Evolutionary conservation across 2,888 invertebrate genomes (phyloP).

Genomic region (Ichneumon xanthorius): DNA sequence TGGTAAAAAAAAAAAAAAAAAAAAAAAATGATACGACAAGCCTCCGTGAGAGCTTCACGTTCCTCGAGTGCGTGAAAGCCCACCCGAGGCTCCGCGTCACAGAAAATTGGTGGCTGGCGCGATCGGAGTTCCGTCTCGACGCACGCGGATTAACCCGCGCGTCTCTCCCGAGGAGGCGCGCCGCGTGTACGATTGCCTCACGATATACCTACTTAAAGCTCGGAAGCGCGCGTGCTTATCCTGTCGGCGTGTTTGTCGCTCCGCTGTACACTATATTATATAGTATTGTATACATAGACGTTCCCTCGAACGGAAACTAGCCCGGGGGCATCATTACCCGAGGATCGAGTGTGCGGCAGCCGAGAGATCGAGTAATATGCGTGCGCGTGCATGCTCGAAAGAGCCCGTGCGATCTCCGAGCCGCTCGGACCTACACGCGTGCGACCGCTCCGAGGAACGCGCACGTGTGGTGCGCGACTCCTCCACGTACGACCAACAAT

Average conservation of each 20-base stretch:
- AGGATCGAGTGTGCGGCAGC: slow-evolving; percentile 52
- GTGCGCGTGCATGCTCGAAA: slow-evolving; percentile 63
- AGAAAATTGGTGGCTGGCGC: slow-evolving; percentile 26
- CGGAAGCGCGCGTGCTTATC: slow-evolving; percentile 40
- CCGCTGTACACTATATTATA: slow-evolving; percentile 8
- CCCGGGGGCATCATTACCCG: slow-evolving; percentile 48
- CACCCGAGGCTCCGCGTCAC: slow-evolving; percentile 11
- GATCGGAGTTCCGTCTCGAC: not conserved
- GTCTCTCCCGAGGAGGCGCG: not conserved
- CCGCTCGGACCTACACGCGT: slow-evolving; percentile 8
- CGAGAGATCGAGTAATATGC: slow-evolving; percentile 52
- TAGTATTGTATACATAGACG: slow-evolving; percentile 26
- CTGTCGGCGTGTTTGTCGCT: slow-evolving; percentile 21
- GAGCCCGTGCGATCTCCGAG: slow-evolving; percentile 57
- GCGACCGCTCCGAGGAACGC: slow-evolving; percentile 10
- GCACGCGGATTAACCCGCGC: slow-evolving; percentile 4
- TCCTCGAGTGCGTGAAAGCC: not conserved
- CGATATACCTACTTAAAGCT: slow-evolving; percentile 38
- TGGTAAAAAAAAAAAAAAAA: not conserved
- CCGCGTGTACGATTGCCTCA: not conserved
- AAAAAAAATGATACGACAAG: not conserved
- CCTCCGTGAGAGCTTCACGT: not conserved
- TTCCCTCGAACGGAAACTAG: slow-evolving; percentile 26
- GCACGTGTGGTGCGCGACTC: slow-evolving; percentile 7
- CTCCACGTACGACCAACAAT: not conserved